Base-by-base conservation (phyloP, 2,888 invertebrate genomes). In the Nasonovia ribisnigri region DNA sequence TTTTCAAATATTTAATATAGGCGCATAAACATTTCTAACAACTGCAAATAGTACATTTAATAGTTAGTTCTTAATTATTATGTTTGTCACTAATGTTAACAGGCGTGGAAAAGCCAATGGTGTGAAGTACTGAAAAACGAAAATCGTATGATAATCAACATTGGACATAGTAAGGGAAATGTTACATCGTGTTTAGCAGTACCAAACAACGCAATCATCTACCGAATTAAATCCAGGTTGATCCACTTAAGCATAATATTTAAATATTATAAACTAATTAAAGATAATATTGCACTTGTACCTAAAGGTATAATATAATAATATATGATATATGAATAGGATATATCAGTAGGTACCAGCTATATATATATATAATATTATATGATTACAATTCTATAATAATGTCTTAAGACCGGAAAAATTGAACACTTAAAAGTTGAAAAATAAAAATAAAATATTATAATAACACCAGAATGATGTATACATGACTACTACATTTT, bases 31-130 rank as follows among this genome's bases (percentile, higher is more conserved):
- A 87, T 10, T 48, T 51, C 51, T n/a, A 48, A 36, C n/a, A 20
- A 36, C 2, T 8, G 36, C 8, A 16, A 67, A 87, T 87, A 48
- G 48, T n/a, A 87, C n/a, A 48, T 29, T 67, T 16, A n/a, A 20
- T 87, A 46, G 60, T n/a, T 36, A 48, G 13, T 43, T 94, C 88
- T 94, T 93, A 48, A n/a, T 54, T 91, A 57, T 57, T 89, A 0
- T 86, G 46, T 48, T 11, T 43, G n/a, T 16, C 0, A 36, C 20
- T 36, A 36, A 77, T 77, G 77, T 77, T 36, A 36, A 77, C 29
- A 48, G 97, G 96, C 97, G 94, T 97, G 97, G 97, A 97, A 96
- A 95, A 96, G 96, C 95, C 97, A 97, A 95, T 97, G 97, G 97
- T 97, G 97, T 95, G 97, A 97, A 95, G 96, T 97, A 95, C 96